Conservation (phyloP, 2,888 invertebrate species). For the Nomada goodeniana region DNA sequence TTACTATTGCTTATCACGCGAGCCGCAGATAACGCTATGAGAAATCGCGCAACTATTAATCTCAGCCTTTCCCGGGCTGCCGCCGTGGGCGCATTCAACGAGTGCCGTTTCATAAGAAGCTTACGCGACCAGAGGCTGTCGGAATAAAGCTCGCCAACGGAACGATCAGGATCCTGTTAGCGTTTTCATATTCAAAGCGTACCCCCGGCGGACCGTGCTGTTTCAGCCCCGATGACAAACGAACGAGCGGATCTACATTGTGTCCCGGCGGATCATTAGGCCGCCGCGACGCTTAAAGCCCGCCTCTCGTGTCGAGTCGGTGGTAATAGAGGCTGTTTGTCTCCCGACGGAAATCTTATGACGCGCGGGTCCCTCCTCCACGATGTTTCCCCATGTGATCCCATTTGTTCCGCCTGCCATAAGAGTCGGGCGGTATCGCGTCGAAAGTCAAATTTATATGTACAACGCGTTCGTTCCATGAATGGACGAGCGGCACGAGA, state of each 20-base stretch:
- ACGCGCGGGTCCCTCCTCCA: slow-evolving; percentile 73
- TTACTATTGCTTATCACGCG: slow-evolving; percentile 36
- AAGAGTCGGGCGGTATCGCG: slow-evolving; percentile 41
- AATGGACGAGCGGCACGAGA: slow-evolving; percentile 63
- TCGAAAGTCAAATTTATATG: slow-evolving; percentile 67
- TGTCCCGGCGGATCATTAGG: slow-evolving; percentile 60
- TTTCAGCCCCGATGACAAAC: slow-evolving; percentile 51
- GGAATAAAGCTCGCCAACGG: background rate
- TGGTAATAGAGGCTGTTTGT: slow-evolving; percentile 71
- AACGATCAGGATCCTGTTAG: slow-evolving; percentile 56
- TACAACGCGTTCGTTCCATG: slow-evolving; percentile 36
- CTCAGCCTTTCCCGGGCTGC: background rate
- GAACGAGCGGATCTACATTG: slow-evolving; percentile 61
- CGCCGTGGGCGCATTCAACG: slow-evolving; percentile 7
- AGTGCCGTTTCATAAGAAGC: slow-evolving; percentile 13
- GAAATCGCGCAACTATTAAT: slow-evolving; percentile 30
- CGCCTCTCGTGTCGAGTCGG: slow-evolving; percentile 52
- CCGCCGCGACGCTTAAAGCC: slow-evolving; percentile 51
- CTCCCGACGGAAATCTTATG: slow-evolving; percentile 74
- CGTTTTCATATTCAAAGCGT: slow-evolving; percentile 40
- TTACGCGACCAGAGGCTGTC: slow-evolving; percentile 1
- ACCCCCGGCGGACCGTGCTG: slow-evolving; percentile 26
- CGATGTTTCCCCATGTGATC: slow-evolving; percentile 73
- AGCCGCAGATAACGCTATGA: slow-evolving; percentile 36
- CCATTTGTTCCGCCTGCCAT: slow-evolving; percentile 76